phyloP scores from a whole-genome alignment of 2,113 vertebrate genomes.

The zebrafish (Danio rerio) region GRCz12tu NC_133189.1:37819501-37820000 shows the following conservation, averaged over 20 bases:
- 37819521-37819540: constrained; percentile 85
- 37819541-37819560: constrained; percentile 84
- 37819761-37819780: constrained; percentile 55
- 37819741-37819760: constrained; percentile 41
- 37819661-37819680: constrained; percentile 67
- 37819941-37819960: constrained; percentile 78
- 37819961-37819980: constrained; percentile 72
- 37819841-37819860: constrained; percentile 65
- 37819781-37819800: constrained; percentile 56
- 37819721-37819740: constrained; percentile 34
- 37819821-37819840: constrained; percentile 55
- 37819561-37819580: constrained; percentile 86
- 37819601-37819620: constrained; percentile 70
- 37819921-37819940: constrained; percentile 63
- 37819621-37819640: constrained; percentile 55
- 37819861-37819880: constrained; percentile 72
- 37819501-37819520: constrained; percentile 88
- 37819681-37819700: constrained; percentile 64
- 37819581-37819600: constrained; percentile 78
- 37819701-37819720: constrained; percentile 50
- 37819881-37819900: constrained; percentile 62
- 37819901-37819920: constrained; percentile 74
- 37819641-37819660: constrained; percentile 60
- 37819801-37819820: constrained; percentile 46
- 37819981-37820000: constrained; percentile 71